phyloP scores from a whole-genome alignment of 2,888 invertebrate species.

The Entomobrya proxima region DNA sequence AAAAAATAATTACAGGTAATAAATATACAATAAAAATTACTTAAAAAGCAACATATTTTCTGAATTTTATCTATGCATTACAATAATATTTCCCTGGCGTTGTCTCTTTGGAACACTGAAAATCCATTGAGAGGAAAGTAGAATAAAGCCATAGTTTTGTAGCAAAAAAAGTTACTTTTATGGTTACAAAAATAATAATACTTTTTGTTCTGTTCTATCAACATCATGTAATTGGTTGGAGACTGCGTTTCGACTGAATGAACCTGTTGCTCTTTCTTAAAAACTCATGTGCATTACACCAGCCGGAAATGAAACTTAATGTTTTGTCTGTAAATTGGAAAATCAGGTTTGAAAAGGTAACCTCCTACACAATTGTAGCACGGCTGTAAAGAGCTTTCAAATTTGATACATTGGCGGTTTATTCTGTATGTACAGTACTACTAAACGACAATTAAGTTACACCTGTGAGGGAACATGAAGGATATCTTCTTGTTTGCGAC shows the following conservation, averaged over 20 bases:
- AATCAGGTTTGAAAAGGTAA: conserved; percentile 32
- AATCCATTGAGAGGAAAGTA: conserved; percentile 21
- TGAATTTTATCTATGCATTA: background rate
- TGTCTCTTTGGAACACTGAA: background rate
- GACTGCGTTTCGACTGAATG: background rate
- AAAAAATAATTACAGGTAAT: background rate
- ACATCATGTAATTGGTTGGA: background rate
- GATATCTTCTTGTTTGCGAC: background rate
- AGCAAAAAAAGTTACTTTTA: background rate
- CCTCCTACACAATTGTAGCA: conserved; percentile 7
- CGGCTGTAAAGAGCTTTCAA: background rate
- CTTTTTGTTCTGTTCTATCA: background rate
- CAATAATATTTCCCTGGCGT: background rate
- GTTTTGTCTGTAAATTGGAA: background rate
- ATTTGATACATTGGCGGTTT: background rate
- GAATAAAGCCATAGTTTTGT: conserved; percentile 43
- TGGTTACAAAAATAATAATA: conserved; percentile 55
- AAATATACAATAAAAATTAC: background rate
- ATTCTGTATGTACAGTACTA: background rate
- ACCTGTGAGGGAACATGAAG: background rate
- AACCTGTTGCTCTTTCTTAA: no score
- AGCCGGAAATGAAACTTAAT: background rate
- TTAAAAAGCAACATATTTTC: background rate
- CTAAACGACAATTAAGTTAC: background rate
- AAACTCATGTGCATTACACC: background rate